Evolutionary conservation across 2,797 vertebrate genomes (phyloP), one percentile per base, ranked within the genome.

Genomic region (Cyprinella venusta): DNA sequence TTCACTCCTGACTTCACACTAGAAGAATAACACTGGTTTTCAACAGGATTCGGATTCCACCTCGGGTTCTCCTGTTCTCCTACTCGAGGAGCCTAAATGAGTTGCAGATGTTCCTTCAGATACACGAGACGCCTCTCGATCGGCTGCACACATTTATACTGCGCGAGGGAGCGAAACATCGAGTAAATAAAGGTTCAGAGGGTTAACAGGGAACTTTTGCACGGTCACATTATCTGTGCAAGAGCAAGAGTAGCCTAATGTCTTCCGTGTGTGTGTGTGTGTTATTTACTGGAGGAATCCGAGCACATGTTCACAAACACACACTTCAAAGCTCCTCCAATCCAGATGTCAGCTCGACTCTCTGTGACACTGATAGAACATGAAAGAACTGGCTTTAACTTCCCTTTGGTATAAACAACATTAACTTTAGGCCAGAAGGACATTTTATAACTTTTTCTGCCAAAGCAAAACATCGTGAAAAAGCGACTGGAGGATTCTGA

Each of bases 71-170:
- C 81, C 84, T 87, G 86, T 88, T 80, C 86, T 84, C 83, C 50
- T 86, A 88, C 91, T 92, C 88, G 84, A 90, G 91, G 71, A 78
- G 74, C 3, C 87, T 87, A 91, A 92, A 95, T 93, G 91, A 91
- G 87, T 92, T 94, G 91, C 94, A 95, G 94, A 95, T 95, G 94
- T 89, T 90, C 90, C 84, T 88, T 84, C 21, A 67, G 67, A 84
- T 88, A 77, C 54, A 82, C 56, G 80, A 82, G 80, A 74, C 45
- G 61, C 83, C 48, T 70, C 83, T 86, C 74, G 80, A 81, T 77
- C 77, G 38, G 83, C 79, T 64, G 87, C 76, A 9, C 63, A 42
- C 8, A 30, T 52, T 50, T 19, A 4, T 16, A 61, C 64, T 63
- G 69, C 4, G 69, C 72, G 68, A 63, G 30, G 68, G 2, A 16